These are phyloP conservation scores for Gonioctena quinquepunctata DNA, from an alignment of 1,140 invertebrate species.

Conservation along the genomic window DNA sequence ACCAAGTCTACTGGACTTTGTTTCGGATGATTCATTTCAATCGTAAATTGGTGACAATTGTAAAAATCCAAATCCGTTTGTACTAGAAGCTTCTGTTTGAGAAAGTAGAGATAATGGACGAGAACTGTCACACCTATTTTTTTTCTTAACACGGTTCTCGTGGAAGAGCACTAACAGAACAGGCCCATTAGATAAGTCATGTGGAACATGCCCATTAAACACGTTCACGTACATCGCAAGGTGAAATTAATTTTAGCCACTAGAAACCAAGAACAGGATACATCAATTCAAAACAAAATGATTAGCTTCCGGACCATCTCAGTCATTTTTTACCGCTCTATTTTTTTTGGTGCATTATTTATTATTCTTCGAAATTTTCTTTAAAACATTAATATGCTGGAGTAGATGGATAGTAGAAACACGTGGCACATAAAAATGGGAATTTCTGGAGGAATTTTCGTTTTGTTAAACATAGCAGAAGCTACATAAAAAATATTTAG, in stretches of 20 bases:
- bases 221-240: background rate
- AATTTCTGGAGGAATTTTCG: too few relatives aligned
- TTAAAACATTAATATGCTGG: background rate
- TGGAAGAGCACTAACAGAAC: background rate
- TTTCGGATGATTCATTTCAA: too few relatives aligned
- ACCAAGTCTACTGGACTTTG: too few relatives aligned
- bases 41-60: too few relatives aligned
- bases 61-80: background rate
- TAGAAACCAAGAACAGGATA: background rate
- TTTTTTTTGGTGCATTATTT: background rate
- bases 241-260: background rate
- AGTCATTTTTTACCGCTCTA: background rate
- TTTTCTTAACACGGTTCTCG: background rate
- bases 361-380: background rate
- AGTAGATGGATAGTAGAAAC: background rate
- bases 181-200: background rate
- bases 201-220: background rate
- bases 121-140: background rate
- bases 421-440: background rate
- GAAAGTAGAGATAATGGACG: background rate
- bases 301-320: background rate
- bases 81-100: background rate
- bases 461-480: too few relatives aligned
- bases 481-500: too few relatives aligned
- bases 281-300: background rate